Evolutionary conservation across 2,113 vertebrate species (phyloP).

Genomic region (Brachypteracias leptosomus): DNA sequence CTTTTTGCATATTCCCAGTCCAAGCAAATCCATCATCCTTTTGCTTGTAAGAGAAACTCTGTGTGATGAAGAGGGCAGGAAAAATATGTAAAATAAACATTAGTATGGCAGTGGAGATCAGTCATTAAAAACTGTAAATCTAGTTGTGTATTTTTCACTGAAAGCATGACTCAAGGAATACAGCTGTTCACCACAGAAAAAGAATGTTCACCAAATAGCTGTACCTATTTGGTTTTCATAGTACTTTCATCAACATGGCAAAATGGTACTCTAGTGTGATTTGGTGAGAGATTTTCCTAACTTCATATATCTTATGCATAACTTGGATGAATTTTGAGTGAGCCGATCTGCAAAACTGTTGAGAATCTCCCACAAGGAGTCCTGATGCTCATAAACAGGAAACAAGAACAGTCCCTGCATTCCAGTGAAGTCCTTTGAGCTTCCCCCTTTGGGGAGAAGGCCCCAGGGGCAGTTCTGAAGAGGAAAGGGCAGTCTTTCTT

Average conservation of each 20-base stretch:
- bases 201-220: not conserved
- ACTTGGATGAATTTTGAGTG: not conserved
- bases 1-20: not conserved
- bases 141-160: not conserved
- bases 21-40: not conserved
- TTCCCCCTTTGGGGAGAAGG: not conserved
- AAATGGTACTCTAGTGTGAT: not conserved
- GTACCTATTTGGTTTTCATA: not conserved
- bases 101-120: not conserved
- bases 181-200: not conserved
- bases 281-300: not conserved
- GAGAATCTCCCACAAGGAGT: not conserved
- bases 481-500: not conserved
- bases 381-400: fast-evolving
- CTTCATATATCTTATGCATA: not conserved
- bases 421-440: not conserved
- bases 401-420: fast-evolving
- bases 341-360: not conserved
- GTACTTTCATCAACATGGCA: not conserved
- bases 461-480: not conserved
- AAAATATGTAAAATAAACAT: not conserved
- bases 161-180: not conserved
- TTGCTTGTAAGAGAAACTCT: not conserved
- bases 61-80: not conserved
- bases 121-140: not conserved